Evolutionary conservation across 2,888 invertebrate genomes (phyloP).

Genomic region (Athripsodes cinereus): DNA sequence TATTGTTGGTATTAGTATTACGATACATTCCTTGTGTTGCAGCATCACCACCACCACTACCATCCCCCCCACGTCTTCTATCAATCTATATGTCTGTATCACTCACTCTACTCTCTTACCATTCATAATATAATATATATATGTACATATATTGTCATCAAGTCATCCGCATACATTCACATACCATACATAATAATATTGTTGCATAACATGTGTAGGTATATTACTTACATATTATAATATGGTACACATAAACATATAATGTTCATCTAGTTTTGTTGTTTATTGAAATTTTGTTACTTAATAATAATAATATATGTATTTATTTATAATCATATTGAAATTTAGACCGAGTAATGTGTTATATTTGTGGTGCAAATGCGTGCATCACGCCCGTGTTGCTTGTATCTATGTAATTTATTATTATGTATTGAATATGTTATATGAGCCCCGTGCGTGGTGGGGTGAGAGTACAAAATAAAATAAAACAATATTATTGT

Average conservation of each 20-base stretch:
- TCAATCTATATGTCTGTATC: not conserved
- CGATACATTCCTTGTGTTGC: slow-evolving; percentile 21
- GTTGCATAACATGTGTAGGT: no score
- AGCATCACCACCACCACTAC: slow-evolving; percentile 1
- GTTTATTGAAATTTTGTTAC: not conserved
- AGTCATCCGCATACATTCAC: no score
- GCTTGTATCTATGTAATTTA: not conserved
- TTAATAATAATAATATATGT: not conserved
- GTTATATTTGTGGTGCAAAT: not conserved
- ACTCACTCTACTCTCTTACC: not conserved
- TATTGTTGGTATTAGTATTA: not conserved
- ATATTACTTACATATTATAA: no score
- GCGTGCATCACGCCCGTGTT: not conserved
- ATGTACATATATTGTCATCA: no score
- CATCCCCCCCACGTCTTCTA: not conserved
- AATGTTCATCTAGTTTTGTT: not conserved
- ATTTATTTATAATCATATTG: no score
- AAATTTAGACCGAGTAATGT: not conserved
- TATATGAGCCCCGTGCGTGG: not conserved
- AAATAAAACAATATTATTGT: slow-evolving; percentile 24
- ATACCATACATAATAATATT: no score
- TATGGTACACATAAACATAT: not conserved
- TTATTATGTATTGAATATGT: not conserved
- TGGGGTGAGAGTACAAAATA: slow-evolving; percentile 4
- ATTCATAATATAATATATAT: not conserved